Conservation (phyloP, 2,113 vertebrate species). For the Pogona vitticeps region DNA sequence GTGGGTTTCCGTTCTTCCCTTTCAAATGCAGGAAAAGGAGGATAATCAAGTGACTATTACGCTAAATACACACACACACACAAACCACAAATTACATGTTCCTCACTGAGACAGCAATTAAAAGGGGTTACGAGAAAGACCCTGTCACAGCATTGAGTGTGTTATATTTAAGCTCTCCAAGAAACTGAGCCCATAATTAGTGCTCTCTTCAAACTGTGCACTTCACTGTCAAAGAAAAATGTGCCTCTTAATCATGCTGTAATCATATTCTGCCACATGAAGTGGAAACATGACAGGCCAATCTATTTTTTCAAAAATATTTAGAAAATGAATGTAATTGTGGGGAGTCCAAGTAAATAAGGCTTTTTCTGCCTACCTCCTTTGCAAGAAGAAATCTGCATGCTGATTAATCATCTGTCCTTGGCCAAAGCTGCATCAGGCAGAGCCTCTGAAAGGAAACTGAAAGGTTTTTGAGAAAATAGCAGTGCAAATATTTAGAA, state of each 20-base stretch:
- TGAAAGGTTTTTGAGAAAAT: not conserved
- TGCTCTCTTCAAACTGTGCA: slow-evolving; percentile 18
- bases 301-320: slow-evolving; percentile 46
- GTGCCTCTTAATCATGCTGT: slow-evolving; percentile 27
- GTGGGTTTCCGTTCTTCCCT: not conserved
- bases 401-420: slow-evolving; percentile 51
- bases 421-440: not conserved
- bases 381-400: slow-evolving; percentile 37
- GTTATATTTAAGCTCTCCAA: slow-evolving; percentile 42
- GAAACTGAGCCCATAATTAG: slow-evolving; percentile 55
- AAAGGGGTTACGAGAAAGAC: slow-evolving; percentile 46
- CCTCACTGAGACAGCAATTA: slow-evolving; percentile 35
- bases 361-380: slow-evolving; percentile 36
- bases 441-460: not conserved
- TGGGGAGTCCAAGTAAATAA: slow-evolving; percentile 55
- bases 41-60: slow-evolving; percentile 13
- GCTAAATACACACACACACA: not conserved
- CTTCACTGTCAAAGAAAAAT: slow-evolving; percentile 37
- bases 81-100: slow-evolving; percentile 28
- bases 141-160: slow-evolving; percentile 30
- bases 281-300: slow-evolving; percentile 39
- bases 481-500: not conserved
- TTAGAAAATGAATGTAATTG: slow-evolving; percentile 52
- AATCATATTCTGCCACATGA: slow-evolving; percentile 41
- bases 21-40: not conserved